Evolutionary conservation across 2,888 invertebrate species (phyloP), one percentile per base, ranked within the genome.

Genomic region (Cosmopolites sordidus): DNA sequence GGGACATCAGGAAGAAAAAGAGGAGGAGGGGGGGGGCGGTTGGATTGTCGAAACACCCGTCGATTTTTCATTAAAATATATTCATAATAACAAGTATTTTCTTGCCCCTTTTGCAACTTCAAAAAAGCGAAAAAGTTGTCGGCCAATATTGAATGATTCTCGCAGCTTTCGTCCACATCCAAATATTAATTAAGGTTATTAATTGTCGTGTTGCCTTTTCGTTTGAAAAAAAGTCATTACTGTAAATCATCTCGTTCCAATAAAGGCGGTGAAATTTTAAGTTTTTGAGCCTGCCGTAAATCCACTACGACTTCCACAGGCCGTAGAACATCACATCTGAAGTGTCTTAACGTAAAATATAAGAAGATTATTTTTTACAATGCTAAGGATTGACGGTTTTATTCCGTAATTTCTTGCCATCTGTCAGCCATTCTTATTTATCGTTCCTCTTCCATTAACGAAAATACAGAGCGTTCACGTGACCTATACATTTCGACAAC

Each of bases 171-270:
- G 74, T 73, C 73, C 76, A 73, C 74, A 70, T 74, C 76, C 75
- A 77, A 78, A 79, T 79, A 79, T 79, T 79, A 79, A 79, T 79
- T 79, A 79, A 78, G 77, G 76, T 79, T 79, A 79, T 79, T 79
- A 79, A 77, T 78, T 73, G 71, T 73, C 73, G 73, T 37, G n/a
- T 74, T 75, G 73, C 72, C 69, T 74, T 73, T 72, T 73, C 67
- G 63, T 47, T 62, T 63, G 67, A 70, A 73, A 75, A 51, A 75
- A 74, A 74, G 73, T 78, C 77, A 78, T 79, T 78, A 79, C 76
- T 76, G 78, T 79, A 79, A 79, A 79, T 79, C 78, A 79, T 78
- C 77, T 76, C 75, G 63, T 78, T 77, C 77, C 77, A 78, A 78
- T 79, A 79, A 76, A 71, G 65, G 72, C 72, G 64, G 59, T 43